These are phyloP conservation scores for Napeogenes inachia DNA, from an alignment of 2,888 invertebrate species.

Conservation along the genomic window DNA sequence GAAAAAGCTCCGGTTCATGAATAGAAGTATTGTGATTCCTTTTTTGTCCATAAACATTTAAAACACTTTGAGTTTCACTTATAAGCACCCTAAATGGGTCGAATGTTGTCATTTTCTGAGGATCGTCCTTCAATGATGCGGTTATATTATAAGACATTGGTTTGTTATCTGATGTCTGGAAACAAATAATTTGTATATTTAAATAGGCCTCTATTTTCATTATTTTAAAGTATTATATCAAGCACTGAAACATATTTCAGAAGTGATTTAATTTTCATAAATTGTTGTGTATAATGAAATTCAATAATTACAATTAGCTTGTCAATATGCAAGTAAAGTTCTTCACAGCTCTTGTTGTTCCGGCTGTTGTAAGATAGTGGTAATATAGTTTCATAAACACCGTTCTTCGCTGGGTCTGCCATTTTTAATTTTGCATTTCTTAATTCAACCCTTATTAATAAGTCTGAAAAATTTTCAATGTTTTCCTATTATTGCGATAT, in stretches of 20 bases:
- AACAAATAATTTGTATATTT: neutral
- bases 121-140: constrained; percentile 34
- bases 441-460: constrained; percentile 37
- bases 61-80: constrained; percentile 35
- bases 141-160: constrained; percentile 38
- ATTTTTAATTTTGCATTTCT: constrained; percentile 35
- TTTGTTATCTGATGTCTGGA: constrained; percentile 37
- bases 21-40: constrained; percentile 24
- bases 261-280: too few relatives aligned
- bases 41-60: constrained; percentile 20
- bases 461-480: constrained; percentile 33
- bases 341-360: constrained; percentile 12
- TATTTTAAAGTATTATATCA: too few relatives aligned
- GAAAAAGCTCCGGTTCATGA: constrained; percentile 31
- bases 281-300: too few relatives aligned
- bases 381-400: constrained; percentile 12
- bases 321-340: neutral
- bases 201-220: neutral
- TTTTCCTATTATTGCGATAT: too few relatives aligned
- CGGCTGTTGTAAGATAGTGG: too few relatives aligned
- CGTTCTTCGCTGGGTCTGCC: neutral
- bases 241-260: too few relatives aligned
- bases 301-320: too few relatives aligned
- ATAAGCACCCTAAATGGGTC: constrained; percentile 34
- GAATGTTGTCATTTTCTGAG: constrained; percentile 22